Base-by-base conservation (phyloP, 2,113 vertebrate genomes). In the Tychaedon coryphoeus region DNA sequence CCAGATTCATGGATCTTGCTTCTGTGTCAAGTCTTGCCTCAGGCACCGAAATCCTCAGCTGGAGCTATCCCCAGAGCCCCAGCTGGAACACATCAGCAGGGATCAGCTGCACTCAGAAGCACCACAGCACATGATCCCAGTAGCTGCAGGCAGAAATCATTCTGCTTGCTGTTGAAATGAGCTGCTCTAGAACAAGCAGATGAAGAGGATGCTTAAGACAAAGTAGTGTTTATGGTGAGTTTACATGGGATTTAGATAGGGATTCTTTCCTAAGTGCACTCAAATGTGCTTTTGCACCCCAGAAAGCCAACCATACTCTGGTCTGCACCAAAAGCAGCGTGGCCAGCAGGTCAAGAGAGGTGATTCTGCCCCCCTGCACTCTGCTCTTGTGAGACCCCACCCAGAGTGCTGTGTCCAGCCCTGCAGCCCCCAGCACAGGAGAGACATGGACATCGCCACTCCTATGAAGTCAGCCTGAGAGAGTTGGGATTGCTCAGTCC, bases 51-150 rank as follows among this genome's bases (percentile, higher is more conserved):
- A 18, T 22, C 69, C 47, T 53, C 50, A 12, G 54, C 7, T 91
- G 76, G 79, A 91, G 54, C 38, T n/a, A 40, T 73, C 66, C 50
- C 57, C 79, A 76, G 36, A 76, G 56, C 31, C 50, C 34, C 80
- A 93, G 84, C 89, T 94, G 93, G 84, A 66, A 8, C 65, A 36
- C 65, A 65, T 61, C 77, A 78, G 57, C 4, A 71, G 62, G 66
- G 56, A 85, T 80, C 47, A 67, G 48, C n/a, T 74, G 14, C 67
- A 17, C 51, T 82, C 66, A 42, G 61, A 36, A 75, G 66, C 57
- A 61, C 31, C 62, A 54, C 3, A 70, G 33, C 92, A 87, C 48
- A 67, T 75, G 69, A 62, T 58, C 43, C 75, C 26, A 4, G 28
- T 69, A 73, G 54, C 86, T 92, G 38, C 43, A 88, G 81, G 78